Evolutionary conservation across 2,113 vertebrate genomes (phyloP).

Genomic region (Albula goreensis): DNA sequence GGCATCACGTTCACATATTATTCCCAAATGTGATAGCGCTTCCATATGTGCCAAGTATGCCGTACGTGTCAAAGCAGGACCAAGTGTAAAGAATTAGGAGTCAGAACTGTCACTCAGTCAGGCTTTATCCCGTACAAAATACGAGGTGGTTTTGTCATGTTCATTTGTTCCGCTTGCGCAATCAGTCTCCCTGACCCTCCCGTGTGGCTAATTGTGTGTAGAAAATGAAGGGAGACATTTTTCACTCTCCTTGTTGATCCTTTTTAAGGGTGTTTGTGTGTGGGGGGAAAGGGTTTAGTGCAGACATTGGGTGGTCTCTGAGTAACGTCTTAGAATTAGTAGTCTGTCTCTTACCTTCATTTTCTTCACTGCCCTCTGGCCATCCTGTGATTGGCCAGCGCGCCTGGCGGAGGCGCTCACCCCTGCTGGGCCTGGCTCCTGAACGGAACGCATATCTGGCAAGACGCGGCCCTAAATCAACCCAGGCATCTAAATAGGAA

Average conservation of each 20-base stretch:
- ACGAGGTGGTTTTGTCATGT: neutral
- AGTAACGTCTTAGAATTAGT: slow-evolving; percentile 7
- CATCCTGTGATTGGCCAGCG: neutral
- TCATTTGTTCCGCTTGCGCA: neutral
- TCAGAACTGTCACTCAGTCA: neutral
- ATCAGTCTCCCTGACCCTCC: slow-evolving; percentile 6
- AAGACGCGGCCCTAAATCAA: slow-evolving; percentile 1
- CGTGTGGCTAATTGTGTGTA: neutral
- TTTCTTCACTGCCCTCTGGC: slow-evolving; percentile 8
- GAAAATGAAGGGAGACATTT: neutral
- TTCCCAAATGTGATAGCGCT: slow-evolving; percentile 26
- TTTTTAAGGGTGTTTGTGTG: neutral
- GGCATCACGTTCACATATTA: slow-evolving; percentile 10
- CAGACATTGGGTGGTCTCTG: slow-evolving; percentile 33
- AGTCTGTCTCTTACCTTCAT: neutral
- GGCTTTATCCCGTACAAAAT: slow-evolving; percentile 3
- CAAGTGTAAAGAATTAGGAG: slow-evolving; percentile 10
- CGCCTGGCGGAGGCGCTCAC: neutral
- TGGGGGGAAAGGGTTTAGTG: neutral
- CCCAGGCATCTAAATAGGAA: neutral
- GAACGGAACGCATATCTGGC: neutral
- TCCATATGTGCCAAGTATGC: slow-evolving; percentile 20
- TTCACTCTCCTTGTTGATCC: neutral
- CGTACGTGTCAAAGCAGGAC: slow-evolving; percentile 29
- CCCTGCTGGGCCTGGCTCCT: neutral